Evolutionary conservation across 2,797 vertebrate species (phyloP).

Genomic region (Rhabdophis nuchalis): DNA sequence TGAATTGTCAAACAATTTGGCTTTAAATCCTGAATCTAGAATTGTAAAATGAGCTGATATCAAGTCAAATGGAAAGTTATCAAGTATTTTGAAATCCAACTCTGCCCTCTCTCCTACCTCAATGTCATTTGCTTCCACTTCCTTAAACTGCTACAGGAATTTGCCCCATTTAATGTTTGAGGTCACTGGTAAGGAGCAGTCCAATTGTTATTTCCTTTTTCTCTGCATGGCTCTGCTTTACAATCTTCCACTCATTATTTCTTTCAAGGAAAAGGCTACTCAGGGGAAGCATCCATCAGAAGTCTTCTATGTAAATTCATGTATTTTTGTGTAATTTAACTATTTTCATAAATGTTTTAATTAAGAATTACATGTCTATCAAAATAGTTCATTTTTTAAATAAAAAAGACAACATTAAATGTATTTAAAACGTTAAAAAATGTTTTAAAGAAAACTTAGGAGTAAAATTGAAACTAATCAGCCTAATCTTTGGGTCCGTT

Average conservation of each 20-base stretch:
- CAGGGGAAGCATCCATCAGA: not conserved
- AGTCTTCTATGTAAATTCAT: not conserved
- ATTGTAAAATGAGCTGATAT: not conserved
- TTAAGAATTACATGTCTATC: not conserved
- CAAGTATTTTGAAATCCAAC: conserved; percentile 39
- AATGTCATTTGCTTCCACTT: conserved; percentile 17
- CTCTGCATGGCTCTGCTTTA: not conserved
- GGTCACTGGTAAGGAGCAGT: conserved; percentile 26
- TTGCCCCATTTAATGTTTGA: conserved; percentile 33
- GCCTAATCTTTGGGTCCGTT: not conserved
- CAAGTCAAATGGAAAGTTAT: not conserved
- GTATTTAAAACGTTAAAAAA: not conserved
- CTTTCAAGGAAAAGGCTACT: not conserved
- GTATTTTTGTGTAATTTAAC: not conserved
- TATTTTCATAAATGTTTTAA: not conserved
- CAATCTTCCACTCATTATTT: conserved; percentile 23
- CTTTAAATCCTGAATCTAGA: not conserved
- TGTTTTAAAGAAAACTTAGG: not conserved
- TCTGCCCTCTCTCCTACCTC: conserved; percentile 15
- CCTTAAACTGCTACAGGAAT: conserved; percentile 42
- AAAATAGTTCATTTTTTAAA: not conserved
- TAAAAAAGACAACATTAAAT: not conserved
- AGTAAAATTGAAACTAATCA: not conserved
- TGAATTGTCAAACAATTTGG: not conserved
- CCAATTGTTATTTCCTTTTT: conserved; percentile 41